Conservation (phyloP, 2,888 invertebrate species). For the Polymixis flavicincta region DNA sequence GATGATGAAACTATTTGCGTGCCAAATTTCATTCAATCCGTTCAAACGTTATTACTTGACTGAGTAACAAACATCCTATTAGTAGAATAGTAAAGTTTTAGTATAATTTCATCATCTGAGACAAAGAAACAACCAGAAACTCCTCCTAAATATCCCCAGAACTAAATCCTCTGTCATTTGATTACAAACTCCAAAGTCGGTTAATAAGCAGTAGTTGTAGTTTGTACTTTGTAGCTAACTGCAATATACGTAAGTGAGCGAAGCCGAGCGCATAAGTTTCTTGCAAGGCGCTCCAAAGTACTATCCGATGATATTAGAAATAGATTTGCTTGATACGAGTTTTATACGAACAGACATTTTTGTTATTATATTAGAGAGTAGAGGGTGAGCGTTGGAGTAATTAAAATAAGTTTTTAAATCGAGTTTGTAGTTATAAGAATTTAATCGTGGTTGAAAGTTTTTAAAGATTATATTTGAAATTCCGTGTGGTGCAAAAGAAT, state of each 20-base stretch:
- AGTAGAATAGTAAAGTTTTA: no score
- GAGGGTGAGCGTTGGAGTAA: conserved; percentile 4
- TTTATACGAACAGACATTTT: conserved; percentile 69
- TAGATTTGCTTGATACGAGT: conserved; percentile 78
- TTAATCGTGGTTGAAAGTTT: background rate
- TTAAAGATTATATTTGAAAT: background rate
- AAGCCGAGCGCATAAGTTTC: conserved; percentile 56
- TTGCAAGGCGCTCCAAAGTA: conserved; percentile 62
- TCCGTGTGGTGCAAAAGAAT: no score
- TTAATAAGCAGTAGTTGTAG: conserved; percentile 38
- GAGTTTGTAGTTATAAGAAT: background rate
- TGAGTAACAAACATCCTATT: no score
- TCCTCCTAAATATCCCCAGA: background rate
- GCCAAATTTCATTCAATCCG: no score
- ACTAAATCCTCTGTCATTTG: conserved; percentile 36
- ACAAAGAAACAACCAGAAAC: conserved; percentile 6
- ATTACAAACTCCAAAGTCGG: conserved; percentile 37
- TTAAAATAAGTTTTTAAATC: conserved; percentile 37
- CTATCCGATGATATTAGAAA: conserved; percentile 78
- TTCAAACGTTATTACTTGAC: no score
- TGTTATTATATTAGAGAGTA: conserved; percentile 53
- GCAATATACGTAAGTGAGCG: conserved; percentile 61
- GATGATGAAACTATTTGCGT: no score
- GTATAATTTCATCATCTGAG: background rate
- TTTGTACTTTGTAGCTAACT: conserved; percentile 53